These are phyloP conservation scores for Anguilla megastoma DNA, from an alignment of 2,797 vertebrate genomes.

Conservation along the genomic window DNA sequence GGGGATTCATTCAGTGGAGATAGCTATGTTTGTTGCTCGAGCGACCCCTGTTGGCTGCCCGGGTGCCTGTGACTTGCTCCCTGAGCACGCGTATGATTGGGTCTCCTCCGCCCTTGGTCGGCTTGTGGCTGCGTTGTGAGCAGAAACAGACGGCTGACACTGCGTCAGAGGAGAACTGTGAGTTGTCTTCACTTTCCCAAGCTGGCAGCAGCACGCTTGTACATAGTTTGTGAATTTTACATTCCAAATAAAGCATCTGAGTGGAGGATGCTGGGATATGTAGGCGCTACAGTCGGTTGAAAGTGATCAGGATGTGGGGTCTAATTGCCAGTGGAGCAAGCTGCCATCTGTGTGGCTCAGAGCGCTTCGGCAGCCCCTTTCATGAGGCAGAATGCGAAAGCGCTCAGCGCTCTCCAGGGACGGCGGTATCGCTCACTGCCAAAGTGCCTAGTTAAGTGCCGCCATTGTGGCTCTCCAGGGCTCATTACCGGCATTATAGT, in stretches of 20 bases:
- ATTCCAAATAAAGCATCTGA: background rate
- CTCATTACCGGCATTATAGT: slow-evolving; percentile 1
- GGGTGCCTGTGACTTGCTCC: background rate
- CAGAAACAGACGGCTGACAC: background rate
- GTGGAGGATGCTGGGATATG: background rate
- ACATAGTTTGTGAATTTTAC: background rate
- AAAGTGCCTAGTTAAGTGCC: background rate
- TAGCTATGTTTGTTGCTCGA: background rate
- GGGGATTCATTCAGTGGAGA: background rate
- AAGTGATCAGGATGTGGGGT: background rate
- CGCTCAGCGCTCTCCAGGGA: background rate
- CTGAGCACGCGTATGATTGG: background rate
- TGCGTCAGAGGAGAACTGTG: background rate
- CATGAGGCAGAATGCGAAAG: background rate
- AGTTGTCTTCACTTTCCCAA: background rate
- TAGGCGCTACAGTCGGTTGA: background rate
- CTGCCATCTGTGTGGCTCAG: background rate
- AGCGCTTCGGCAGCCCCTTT: background rate
- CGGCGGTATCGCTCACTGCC: background rate
- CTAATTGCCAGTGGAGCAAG: background rate
- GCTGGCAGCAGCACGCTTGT: background rate
- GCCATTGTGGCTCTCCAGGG: slow-evolving; percentile 13
- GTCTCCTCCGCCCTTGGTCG: too few relatives aligned
- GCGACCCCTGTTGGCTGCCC: background rate
- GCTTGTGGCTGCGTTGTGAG: background rate